Evolutionary conservation across 2,113 vertebrate genomes (phyloP), one percentile per base, ranked within the genome.

Genomic region (Blennius ocellaris): DNA sequence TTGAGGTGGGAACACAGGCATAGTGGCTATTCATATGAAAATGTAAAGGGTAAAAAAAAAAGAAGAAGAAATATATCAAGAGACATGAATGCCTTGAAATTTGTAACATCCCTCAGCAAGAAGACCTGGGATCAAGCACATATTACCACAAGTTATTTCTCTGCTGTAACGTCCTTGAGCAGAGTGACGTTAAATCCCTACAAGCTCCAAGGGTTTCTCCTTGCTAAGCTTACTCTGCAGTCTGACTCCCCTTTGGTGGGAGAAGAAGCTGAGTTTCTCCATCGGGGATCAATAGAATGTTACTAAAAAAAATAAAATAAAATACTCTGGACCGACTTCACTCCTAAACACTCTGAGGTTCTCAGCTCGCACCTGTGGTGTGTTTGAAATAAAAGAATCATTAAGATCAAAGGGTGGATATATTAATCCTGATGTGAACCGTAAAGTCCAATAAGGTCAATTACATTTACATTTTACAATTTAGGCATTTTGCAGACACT

Each of bases 391-490:
- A 67, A 82, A 74, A 66, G 55, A 54, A 71, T 80, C 60, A 79
- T 86, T 83, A 64, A 78, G 67, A 88, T 88, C 69, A 85, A 81
- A 82, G 61, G 63, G 63, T 71, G 75, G 11, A 50, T 69, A 82
- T 80, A 74, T 78, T 77, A 69, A 85, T 73, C 56, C 72, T 65
- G 59, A 80, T 78, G 70, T 69, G 58, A 82, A 78, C 69, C 14
- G 12, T 55, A 11, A 63, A 81, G 76, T 78, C 82, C 67, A 57
- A 67, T 43, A 57, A 84, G 74, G 84, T 85, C 76, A 83, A 75
- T 83, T 83, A 74, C 74, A 84, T 90, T 81, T 81, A 72, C 80
- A 84, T 82, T 88, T 87, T 66, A 87, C 81, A 74, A 56, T 86
- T 81, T 65, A 74, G 70, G 73, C 76, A 71, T 87, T 82, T 85